Conservation (phyloP, 2,797 vertebrate species). For the Sphaeramia orbicularis region DNA sequence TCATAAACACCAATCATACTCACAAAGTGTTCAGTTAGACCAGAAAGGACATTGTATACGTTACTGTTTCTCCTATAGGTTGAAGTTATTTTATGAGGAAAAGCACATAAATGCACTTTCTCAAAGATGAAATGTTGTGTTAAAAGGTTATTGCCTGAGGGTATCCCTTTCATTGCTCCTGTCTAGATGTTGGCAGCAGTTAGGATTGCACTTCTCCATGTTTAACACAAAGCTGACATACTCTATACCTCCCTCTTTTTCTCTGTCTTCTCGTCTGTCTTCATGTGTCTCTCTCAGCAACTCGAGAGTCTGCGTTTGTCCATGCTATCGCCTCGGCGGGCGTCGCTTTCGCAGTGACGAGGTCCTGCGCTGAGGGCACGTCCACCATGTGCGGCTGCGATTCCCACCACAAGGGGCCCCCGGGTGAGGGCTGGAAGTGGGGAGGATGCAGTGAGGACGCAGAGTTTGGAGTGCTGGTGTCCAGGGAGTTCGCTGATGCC, state of each 20-base stretch:
- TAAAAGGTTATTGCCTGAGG: slow-evolving; percentile 66
- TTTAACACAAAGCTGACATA: slow-evolving; percentile 56
- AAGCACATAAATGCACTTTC: slow-evolving; percentile 24
- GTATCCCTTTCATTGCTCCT: slow-evolving; percentile 52
- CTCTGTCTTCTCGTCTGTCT: slow-evolving; percentile 28
- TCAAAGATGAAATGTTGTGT: slow-evolving; percentile 59
- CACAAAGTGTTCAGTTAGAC: slow-evolving; percentile 3
- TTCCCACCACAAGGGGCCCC: slow-evolving; percentile 94
- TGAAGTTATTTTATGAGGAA: slow-evolving; percentile 28
- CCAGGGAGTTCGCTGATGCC: slow-evolving; percentile 95
- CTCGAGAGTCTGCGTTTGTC: slow-evolving; percentile 96
- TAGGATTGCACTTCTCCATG: slow-evolving; percentile 27
- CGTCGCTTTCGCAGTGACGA: slow-evolving; percentile 95
- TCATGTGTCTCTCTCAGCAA: slow-evolving; percentile 83
- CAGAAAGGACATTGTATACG: neutral
- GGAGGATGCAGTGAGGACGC: slow-evolving; percentile 98
- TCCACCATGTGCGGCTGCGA: slow-evolving; percentile 97
- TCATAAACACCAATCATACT: neutral
- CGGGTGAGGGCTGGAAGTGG: slow-evolving; percentile 98
- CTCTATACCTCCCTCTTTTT: slow-evolving; percentile 8
- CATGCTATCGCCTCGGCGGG: slow-evolving; percentile 97
- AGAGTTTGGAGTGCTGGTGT: slow-evolving; percentile 97
- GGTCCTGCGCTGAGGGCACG: slow-evolving; percentile 94
- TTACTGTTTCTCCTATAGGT: neutral
- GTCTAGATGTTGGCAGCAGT: slow-evolving; percentile 64